Evolutionary conservation across 2,797 vertebrate genomes (phyloP), one percentile per base, ranked within the genome.

Genomic region (Gymnoscopelus microlampas): DNA sequence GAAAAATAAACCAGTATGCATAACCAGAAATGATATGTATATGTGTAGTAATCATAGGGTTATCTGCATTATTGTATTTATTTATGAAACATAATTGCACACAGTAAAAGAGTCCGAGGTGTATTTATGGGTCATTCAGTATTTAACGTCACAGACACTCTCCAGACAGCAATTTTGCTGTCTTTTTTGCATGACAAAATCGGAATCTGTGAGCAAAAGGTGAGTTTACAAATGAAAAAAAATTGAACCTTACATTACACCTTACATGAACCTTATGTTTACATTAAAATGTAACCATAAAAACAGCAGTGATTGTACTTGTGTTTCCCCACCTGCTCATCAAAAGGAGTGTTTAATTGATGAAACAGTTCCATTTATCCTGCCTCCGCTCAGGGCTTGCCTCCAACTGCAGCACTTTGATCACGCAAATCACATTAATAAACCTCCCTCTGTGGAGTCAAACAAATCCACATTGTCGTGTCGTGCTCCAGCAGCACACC

Each of bases 391-490:
- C 74, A 74, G 70, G 87, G 89, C 82, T 0, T 85, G 64, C 72
- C 79, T 72, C 66, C 24, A 56, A 73, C 9, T 44, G 39, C 39
- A 44, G 39, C 39, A 44, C 8, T 7, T 85, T 86, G 72, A 88
- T 89, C 64, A 60, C 55, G 0, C 83, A 87, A 84, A 84, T 78
- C 74, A 5, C 66, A 88, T 87, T 81, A 85, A 81, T 4, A 85
- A 81, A 73, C 35, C 67, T 57, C 54, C 70, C 60, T 9, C 53
- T 64, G 53, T 77, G 71, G 63, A 12, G 51, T 81, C 63, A 73
- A 35, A 80, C 72, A 89, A 90, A 89, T 88, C 53, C 5, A 13
- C 13, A 24, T 32, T 86, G 88, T 84, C 83, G 85, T 86, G 88
- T 84, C 83, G 85, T 56, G 32, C 15, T 62, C 15, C 2, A 23